phyloP scores from a whole-genome alignment of 2,113 vertebrate species.

The Peromyscus maniculatus region DNA sequence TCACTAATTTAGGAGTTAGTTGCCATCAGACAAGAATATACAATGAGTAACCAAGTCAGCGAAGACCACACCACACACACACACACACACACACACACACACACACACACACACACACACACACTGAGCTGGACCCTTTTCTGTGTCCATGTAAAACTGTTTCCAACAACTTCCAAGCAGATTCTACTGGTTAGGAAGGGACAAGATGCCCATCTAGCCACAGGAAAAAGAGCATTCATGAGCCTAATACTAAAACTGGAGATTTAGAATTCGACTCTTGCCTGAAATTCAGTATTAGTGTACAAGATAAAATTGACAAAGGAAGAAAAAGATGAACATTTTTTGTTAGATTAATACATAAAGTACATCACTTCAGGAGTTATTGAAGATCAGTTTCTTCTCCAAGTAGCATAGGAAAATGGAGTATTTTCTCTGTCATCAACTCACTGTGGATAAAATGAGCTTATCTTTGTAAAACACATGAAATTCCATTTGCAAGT shows the following conservation, averaged over 20 bases:
- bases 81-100: not conserved
- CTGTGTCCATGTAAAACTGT: not conserved
- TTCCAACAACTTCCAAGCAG: not conserved
- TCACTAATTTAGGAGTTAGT: not conserved
- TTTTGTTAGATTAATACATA: not conserved
- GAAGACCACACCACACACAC: not conserved
- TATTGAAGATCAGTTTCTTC: not conserved
- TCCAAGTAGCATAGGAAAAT: not conserved
- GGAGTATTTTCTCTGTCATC: not conserved
- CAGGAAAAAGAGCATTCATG: not conserved
- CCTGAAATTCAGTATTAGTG: not conserved
- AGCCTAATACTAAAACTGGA: not conserved
- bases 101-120: not conserved
- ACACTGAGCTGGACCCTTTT: not conserved
- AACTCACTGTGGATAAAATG: not conserved
- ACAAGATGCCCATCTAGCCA: not conserved
- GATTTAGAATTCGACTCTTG: not conserved
- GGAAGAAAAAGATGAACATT: not conserved
- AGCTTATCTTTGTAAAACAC: not conserved
- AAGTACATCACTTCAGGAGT: not conserved
- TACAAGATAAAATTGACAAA: slow-evolving; percentile 1
- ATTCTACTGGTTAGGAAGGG: not conserved
- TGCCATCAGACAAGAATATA: not conserved
- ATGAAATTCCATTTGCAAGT: not conserved
- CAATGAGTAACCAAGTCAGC: not conserved